Evolutionary conservation across 2,888 invertebrate species (phyloP).

Genomic region (Apoda limacodes): DNA sequence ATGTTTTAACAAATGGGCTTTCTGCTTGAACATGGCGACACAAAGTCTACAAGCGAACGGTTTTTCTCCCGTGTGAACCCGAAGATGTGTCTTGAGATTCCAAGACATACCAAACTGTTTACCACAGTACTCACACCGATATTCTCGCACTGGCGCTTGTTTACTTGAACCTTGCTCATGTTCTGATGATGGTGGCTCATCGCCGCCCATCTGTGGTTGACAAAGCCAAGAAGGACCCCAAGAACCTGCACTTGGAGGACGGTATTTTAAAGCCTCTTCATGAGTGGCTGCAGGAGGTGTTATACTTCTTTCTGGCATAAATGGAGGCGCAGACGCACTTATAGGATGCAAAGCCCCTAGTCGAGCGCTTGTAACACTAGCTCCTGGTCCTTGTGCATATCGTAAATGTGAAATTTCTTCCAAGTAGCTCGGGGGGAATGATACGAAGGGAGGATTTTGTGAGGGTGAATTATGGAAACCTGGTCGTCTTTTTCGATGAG

Average conservation of each 20-base stretch:
- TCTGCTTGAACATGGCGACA: constrained; percentile 93
- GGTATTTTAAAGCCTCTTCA: constrained; percentile 68
- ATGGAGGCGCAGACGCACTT: constrained; percentile 82
- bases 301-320: constrained; percentile 71
- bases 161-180: constrained; percentile 68
- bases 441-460: constrained; percentile 88
- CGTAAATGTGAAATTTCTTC: constrained; percentile 76
- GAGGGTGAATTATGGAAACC: constrained; percentile 90
- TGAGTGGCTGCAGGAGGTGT: constrained; percentile 72
- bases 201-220: constrained; percentile 73
- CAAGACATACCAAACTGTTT: constrained; percentile 94
- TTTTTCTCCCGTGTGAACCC: constrained; percentile 90
- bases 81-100: constrained; percentile 90
- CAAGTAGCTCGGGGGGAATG: constrained; percentile 81
- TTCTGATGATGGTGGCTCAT: constrained; percentile 54
- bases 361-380: constrained; percentile 68
- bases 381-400: constrained; percentile 70
- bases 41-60: constrained; percentile 90
- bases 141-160: constrained; percentile 80
- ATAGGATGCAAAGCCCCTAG: constrained; percentile 70
- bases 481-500: constrained; percentile 86
- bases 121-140: constrained; percentile 89
- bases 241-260: constrained; percentile 79
- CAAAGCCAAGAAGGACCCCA: constrained; percentile 79
- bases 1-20: constrained; percentile 88